These are phyloP conservation scores for Cyphomyrus discorhynchus DNA, from an alignment of 2,113 vertebrate species.

Conservation along the genomic window DNA sequence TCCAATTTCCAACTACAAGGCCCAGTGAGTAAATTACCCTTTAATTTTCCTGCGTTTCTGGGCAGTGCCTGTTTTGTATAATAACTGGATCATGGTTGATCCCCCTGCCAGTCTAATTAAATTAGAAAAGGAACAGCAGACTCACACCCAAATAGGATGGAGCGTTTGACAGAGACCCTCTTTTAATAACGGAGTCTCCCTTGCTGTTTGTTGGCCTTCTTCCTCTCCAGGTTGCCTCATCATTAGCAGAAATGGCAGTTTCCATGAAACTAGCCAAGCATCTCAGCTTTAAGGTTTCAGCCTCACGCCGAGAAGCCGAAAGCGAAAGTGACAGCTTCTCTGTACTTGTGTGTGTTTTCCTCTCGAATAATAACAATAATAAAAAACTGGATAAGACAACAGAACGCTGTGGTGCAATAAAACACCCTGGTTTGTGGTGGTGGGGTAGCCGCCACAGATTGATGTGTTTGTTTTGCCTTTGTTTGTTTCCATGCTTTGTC, in stretches of 20 bases:
- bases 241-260: neutral
- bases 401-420: neutral
- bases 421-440: neutral
- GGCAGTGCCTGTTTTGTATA: conserved; percentile 4
- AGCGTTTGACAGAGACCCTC: neutral
- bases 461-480: conserved; percentile 57
- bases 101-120: conserved; percentile 19
- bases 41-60: conserved; percentile 3
- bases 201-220: neutral
- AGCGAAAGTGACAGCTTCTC: neutral
- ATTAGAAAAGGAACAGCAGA: neutral
- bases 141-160: neutral
- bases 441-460: conserved; percentile 44
- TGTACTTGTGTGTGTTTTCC: neutral
- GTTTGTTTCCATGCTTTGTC: conserved; percentile 57
- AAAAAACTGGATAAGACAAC: neutral
- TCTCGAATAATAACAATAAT: neutral
- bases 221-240: neutral
- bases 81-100: conserved; percentile 11
- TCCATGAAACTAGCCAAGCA: neutral
- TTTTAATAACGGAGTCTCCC: neutral
- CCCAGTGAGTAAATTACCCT: conserved; percentile 7
- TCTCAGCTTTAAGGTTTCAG: neutral
- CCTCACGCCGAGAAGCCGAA: neutral
- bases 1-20: neutral